Percentiles rank a stretch among this genome's conserved stretches.
Evolutionary conservation across 2,113 vertebrate genomes (phyloP).

Genomic region (Astatoreochromis straeleni): DNA sequence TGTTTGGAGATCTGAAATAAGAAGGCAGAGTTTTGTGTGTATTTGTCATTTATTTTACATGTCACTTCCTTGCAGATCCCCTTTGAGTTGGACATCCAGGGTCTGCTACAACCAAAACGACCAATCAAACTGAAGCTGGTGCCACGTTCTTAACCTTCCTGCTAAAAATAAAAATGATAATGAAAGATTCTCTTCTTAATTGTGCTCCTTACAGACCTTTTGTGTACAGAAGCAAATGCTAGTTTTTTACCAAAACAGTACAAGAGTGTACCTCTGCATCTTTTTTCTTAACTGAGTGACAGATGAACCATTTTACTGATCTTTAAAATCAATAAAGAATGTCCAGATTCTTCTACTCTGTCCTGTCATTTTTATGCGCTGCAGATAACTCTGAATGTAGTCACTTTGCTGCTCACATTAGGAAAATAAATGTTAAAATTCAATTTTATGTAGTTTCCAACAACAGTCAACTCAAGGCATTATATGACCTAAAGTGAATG

Average conservation of each 20-base stretch:
- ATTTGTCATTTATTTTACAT: not conserved
- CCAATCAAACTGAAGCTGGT: constrained; percentile 75
- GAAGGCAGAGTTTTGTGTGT: not conserved
- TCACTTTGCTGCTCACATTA: not conserved
- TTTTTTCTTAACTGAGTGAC: not conserved
- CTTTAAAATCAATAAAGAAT: not conserved
- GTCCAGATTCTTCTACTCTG: not conserved
- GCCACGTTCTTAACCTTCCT: constrained; percentile 23
- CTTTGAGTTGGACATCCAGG: constrained; percentile 56
- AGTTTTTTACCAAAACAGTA: not conserved
- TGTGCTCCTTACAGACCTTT: not conserved
- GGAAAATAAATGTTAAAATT: not conserved
- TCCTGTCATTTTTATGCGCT: not conserved
- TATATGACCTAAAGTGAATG: not conserved
- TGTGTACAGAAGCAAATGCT: constrained; percentile 23
- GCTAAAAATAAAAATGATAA: rapidly evolving
- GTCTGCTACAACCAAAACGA: constrained; percentile 63
- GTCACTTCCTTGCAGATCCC: constrained; percentile 57
- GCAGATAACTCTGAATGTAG: not conserved
- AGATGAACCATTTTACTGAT: not conserved
- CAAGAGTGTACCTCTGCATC: not conserved
- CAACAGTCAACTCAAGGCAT: not conserved
- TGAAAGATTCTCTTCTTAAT: not conserved
- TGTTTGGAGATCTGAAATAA: not conserved
- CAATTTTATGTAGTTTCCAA: not conserved